Evolutionary conservation across 2,888 invertebrate species (phyloP), one percentile per base, ranked within the genome.

Genomic region (Caenorhabditis doughertyi): DNA sequence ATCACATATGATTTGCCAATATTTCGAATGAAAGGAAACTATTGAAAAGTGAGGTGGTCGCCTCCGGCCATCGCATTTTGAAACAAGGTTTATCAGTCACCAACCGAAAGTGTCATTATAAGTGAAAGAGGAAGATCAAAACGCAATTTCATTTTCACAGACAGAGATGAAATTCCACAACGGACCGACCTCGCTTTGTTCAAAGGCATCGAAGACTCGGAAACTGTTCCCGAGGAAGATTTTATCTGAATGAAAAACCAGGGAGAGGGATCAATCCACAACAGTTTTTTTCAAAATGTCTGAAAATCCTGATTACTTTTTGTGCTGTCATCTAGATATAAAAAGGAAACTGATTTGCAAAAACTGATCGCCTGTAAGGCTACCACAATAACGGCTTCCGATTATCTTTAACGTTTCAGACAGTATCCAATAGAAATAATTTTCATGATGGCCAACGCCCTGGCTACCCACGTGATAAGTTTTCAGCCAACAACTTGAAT

Each of bases 1-100:
- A 77, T 77, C 77, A 77, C 62, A 68, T 62, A 62, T 77, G 77
- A 77, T 67, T 67, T 76, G 76, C 58, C 76, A 67, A 68, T 58
- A 76, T 67, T 55, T 49, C 76, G 35, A 58, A 74, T 47, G 32
- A 56, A 65, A 44, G 64, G 65, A 74, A 74, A 47, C 44, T 35
- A 73, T 18, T 35, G 35, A 53, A 55, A 47, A 42, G 65, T 18
- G 72, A 42, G 47, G 49, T 47, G 44, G 44, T n/a, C n/a, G n/a
- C n/a, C n/a, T n/a, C n/a, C n/a, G n/a, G n/a, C 44, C 44, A 18
- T 18, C 21, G 23, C 27, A 47, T 21, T 35, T 39, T 25, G 49
- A 68, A 76, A 67, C 49, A 60, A 27, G 44, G 67, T 76, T 76
- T 67, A 76, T 76, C 76, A 76, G 76, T 58, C 62, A 53, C 42